Base-by-base conservation (phyloP, 1,140 invertebrate genomes). In the Sycobia sp. region DNA sequence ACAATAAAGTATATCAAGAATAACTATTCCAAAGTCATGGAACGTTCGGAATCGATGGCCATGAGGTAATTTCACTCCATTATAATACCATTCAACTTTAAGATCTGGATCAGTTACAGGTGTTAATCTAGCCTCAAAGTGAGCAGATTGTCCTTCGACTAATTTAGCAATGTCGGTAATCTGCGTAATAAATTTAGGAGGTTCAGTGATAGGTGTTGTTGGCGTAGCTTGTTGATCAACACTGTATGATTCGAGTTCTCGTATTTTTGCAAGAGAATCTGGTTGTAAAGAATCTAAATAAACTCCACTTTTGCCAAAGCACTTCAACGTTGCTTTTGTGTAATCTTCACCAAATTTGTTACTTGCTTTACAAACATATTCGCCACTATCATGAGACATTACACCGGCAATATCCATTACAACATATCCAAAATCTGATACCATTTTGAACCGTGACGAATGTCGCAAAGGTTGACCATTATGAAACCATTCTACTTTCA, bases 11-110 rank as follows among this genome's bases (percentile, higher is more conserved):
- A 99, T 96, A 72, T 98, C 96, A 61, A 99, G 84, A 69, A 97
- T 95, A 29, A 98, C 96, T 75, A 97, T 95, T 62, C 91, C 95
- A 82, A 98, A 98, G 76, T 99, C 96, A 76, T 98, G 94, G 89
- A 96, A 95, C 46, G 94, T 97, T 69, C 94, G 88, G 76, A 95
- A 98, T 61, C 95, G 89, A 82, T 97, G 95, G 23, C 95, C 95
- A 77, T 92, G 90, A 0, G 92, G 91, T 66, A 97, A 81, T 76
- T 94, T 94, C 77, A 95, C 92, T 53, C 94, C 94, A 78, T 97
- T 95, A 72, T 93, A 95, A 73, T 91, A 95, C 95, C 95, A 98
- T 79, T 96, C 93, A 8, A 99, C 94, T 71, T 90, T 90, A 56
- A 98, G 84, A 71, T 96, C 92, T 18, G 96, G 95, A 84, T 97